Evolutionary conservation across 2,797 vertebrate species (phyloP).

Genomic region (Falco rusticolus): DNA sequence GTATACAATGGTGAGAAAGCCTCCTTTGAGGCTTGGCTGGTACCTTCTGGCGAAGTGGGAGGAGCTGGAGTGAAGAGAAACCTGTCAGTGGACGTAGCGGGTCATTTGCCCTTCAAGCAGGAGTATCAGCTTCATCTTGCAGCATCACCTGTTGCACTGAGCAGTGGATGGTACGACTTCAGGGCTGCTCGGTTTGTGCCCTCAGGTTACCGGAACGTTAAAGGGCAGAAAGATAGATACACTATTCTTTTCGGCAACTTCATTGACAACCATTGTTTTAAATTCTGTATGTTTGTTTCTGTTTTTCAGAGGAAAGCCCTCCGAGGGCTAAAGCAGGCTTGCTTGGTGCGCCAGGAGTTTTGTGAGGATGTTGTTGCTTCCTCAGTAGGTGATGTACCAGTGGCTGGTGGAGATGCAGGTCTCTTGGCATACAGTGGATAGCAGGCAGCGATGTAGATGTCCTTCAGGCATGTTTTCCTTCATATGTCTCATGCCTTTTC

Average conservation of each 20-base stretch:
- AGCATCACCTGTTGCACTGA: background rate
- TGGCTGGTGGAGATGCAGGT: background rate
- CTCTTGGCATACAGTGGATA: background rate
- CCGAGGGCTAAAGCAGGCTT: background rate
- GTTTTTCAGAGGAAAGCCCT: background rate
- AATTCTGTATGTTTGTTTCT: background rate
- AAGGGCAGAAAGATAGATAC: background rate
- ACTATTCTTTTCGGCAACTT: background rate
- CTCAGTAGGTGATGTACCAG: background rate
- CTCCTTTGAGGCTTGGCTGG: background rate
- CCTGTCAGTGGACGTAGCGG: background rate
- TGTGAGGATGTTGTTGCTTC: background rate
- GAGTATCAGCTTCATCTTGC: background rate
- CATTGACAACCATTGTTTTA: background rate
- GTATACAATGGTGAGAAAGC: background rate
- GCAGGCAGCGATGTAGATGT: background rate
- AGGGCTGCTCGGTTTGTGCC: background rate
- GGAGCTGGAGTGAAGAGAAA: background rate
- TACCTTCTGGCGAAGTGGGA: background rate
- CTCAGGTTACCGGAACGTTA: background rate
- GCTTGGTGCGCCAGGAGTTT: background rate
- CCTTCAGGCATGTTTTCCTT: background rate
- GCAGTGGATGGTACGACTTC: fast-evolving
- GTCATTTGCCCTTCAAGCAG: background rate
- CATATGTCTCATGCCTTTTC: background rate